Evolutionary conservation across 2,113 vertebrate genomes (phyloP).

Genomic region (Mustela nigripes): DNA sequence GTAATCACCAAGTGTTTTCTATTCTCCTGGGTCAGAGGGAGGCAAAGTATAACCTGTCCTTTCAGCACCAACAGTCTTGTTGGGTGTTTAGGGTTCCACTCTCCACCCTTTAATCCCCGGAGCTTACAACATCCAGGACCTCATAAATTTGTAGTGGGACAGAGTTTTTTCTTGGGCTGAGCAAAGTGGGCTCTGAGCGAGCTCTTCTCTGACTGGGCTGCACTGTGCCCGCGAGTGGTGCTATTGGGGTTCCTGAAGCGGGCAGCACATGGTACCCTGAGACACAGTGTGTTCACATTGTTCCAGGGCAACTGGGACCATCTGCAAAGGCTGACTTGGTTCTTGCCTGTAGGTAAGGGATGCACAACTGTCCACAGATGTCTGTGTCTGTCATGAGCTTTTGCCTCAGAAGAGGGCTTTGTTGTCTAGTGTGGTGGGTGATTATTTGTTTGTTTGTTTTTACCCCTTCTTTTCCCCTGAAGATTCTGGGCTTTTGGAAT

Average conservation of each 20-base stretch:
- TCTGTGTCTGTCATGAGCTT: not conserved
- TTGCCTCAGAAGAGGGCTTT: not conserved
- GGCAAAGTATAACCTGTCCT: not conserved
- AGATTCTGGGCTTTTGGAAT: constrained; percentile 27
- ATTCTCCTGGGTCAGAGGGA: not conserved
- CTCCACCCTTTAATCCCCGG: not conserved
- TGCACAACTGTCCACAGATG: not conserved
- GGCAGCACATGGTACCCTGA: not conserved
- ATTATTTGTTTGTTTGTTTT: not conserved
- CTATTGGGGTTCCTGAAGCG: rapidly evolving
- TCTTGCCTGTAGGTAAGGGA: not conserved
- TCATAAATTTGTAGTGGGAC: not conserved
- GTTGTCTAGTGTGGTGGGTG: not conserved
- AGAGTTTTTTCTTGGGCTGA: not conserved
- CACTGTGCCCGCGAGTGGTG: not conserved
- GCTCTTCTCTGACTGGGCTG: not conserved
- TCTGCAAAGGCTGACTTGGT: not conserved
- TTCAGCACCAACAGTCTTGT: not conserved
- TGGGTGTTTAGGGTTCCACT: not conserved
- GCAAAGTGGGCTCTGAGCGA: rapidly evolving
- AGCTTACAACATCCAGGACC: not conserved
- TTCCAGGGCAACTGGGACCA: not conserved
- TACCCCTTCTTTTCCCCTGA: not conserved
- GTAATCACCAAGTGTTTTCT: not conserved
- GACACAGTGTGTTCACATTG: not conserved